Base-by-base conservation (phyloP, 2,888 invertebrate species). In the Physocephala rufipes region DNA sequence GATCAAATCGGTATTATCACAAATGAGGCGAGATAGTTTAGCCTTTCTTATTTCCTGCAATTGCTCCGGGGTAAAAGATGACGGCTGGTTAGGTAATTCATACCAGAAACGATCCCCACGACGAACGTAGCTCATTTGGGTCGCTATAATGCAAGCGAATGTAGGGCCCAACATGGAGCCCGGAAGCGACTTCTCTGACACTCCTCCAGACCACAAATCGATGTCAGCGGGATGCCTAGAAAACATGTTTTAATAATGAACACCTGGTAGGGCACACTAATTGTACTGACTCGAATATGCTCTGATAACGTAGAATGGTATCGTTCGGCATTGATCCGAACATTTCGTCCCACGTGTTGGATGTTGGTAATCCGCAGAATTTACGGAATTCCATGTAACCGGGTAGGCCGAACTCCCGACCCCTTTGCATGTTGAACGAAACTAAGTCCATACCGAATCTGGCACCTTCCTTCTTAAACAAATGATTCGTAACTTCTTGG, bases 41-140 rank as follows among this genome's bases (percentile, higher is more conserved):
- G 92, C 87, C 86, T 96, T 95, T 62, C 93, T 89, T 73, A 96
- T 89, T 87, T 96, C 95, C 75, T 90, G 89, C 51, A 96, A 87
- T 87, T 96, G 96, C 80, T 94, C 95, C 76, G 91, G 91, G 4
- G 94, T 94, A 86, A 96, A 96, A 0, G 95, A 93, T 45, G 96
- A 95, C 0, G 96, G 96, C 86, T 95, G 95, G 83, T 95, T 93
- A 28, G 94, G 93, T 70, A 96, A 88, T 86, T 96, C 96, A 82
- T 95, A 97, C 96, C 96, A 97, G 86, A 96, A 97, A 84, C 97
- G 90, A 86, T 97, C 97, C 73, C 96, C 95, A 77, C 94, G 89
- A 84, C 95, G 90, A 0, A 95, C 90, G 82, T 95, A 94, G 79
- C 94, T 93, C 88, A 97, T 95, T 86, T 97, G 96, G 30, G 94